These are phyloP conservation scores for Metridium senile DNA, from an alignment of 92 coral and sea anemone species.

Conservation along the genomic window DNA sequence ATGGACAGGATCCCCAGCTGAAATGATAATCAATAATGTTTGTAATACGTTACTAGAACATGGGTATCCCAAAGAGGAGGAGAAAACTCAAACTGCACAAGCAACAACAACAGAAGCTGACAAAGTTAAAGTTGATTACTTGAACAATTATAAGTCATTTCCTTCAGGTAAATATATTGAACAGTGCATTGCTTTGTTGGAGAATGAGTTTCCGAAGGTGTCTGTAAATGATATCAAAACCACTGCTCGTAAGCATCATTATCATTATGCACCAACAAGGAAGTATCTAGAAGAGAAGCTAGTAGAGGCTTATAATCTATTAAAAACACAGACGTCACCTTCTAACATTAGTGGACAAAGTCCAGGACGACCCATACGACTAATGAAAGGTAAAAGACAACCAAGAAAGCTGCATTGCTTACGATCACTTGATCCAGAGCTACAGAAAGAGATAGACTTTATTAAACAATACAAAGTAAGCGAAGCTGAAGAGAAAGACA, in stretches of 20 bases:
- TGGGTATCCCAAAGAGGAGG: slow-evolving; percentile 53
- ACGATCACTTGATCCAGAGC: slow-evolving; percentile 44
- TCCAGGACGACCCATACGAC: slow-evolving; percentile 16
- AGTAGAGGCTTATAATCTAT: slow-evolving; percentile 11
- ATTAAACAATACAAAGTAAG: slow-evolving; percentile 49
- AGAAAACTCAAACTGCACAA: neutral
- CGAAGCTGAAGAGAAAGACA: slow-evolving; percentile 66
- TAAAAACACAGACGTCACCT: slow-evolving; percentile 11
- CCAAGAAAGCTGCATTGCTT: slow-evolving; percentile 10
- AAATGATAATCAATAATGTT: slow-evolving; percentile 47
- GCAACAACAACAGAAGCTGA: neutral
- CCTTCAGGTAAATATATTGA: slow-evolving; percentile 27
- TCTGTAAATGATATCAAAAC: slow-evolving; percentile 55
- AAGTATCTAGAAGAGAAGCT: slow-evolving; percentile 78
- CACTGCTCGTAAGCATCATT: slow-evolving; percentile 42
- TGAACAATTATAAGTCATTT: slow-evolving; percentile 53
- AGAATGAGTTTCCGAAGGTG: slow-evolving; percentile 74
- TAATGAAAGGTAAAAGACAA: slow-evolving; percentile 40
- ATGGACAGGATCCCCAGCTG: slow-evolving; percentile 42
- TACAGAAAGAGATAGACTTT: slow-evolving; percentile 74
- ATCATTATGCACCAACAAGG: slow-evolving; percentile 87
- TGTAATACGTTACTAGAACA: slow-evolving; percentile 70
- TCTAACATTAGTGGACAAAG: slow-evolving; percentile 11
- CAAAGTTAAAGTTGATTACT: slow-evolving; percentile 62
- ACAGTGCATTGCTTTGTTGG: slow-evolving; percentile 63